Base-by-base conservation (phyloP, 2,888 invertebrate genomes). In the Panopea generosa region DNA sequence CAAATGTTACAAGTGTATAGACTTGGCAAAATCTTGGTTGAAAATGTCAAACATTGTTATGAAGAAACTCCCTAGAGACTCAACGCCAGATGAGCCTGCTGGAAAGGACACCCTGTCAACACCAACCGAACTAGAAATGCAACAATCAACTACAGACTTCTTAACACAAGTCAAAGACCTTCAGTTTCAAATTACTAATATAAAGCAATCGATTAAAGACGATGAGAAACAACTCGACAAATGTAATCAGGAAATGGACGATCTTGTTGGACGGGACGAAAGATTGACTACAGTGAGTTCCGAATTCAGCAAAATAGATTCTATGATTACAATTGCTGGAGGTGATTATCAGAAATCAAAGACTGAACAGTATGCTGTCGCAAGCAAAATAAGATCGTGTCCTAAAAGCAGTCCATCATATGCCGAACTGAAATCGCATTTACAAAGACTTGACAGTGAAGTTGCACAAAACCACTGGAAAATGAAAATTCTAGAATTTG, bases 1-100 rank as follows among this genome's bases (percentile, higher is more conserved):
- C 16, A 91, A 91, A 73, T 88, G 88, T 53, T 88, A 87, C 71
- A 90, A 89, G 66, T 86, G 87, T 16, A 79, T 90, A 18, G 90
- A 90, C 61, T 75, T 91, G 20, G 86, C 89, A 16, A 87, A 89
- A 67, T 77, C 85, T 24, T 91, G 91, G 91, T 82, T 88, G 71
- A 77, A 75, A 6, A 77, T 65, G 22, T 65, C 77, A 9, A 77
- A 77, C 18, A 40, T 75, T 27, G 86, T 60, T 80, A 84, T 45
- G 68, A 81, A 65, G 82, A 84, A 74, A 63, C 56, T 59, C 2
- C 73, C 66, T 14, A 20, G 59, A 2, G 49, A 49, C 2, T 38
- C 40, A 24, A 22, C 45, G 14, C 45, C 33, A 38, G 2, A 62
- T 33, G 4, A 7, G 11, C 11, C 4, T 26, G 18, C 22, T 52